Evolutionary conservation across 1,140 invertebrate species (phyloP).

Genomic region (Drosophila lacteicornis): DNA sequence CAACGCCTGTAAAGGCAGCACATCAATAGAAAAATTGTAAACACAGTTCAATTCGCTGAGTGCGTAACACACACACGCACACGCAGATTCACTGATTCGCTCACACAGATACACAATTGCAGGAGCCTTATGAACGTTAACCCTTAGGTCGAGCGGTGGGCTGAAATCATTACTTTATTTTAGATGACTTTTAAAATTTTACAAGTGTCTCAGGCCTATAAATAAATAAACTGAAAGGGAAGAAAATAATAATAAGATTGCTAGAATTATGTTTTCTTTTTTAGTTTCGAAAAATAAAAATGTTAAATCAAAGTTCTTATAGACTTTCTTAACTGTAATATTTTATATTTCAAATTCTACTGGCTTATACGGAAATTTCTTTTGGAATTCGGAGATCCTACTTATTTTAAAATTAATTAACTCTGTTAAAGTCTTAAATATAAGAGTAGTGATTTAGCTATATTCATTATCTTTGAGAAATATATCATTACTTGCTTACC

Average conservation of each 20-base stretch:
- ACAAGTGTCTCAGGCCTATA: background rate
- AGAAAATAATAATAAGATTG: background rate
- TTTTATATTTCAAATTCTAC: too few species aligned
- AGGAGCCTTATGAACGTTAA: conserved; percentile 42
- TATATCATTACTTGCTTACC: background rate
- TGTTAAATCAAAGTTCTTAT: too few species aligned
- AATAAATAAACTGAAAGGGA: background rate
- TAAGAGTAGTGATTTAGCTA: too few species aligned
- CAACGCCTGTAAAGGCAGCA: conserved; percentile 31
- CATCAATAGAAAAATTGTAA: conserved; percentile 81
- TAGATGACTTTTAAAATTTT: background rate
- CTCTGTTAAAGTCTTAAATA: too few species aligned
- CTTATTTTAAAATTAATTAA: too few species aligned
- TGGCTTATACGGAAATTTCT: too few species aligned
- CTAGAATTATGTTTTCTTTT: too few species aligned
- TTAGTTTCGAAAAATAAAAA: too few species aligned
- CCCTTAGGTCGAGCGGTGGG: conserved; percentile 18
- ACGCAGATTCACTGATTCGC: conserved; percentile 2
- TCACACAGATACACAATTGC: conserved; percentile 16
- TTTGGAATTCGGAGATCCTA: too few species aligned
- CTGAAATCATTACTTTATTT: background rate
- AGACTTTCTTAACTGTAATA: too few species aligned
- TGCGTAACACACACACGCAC: conserved; percentile 42
- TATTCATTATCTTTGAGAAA: too few species aligned
- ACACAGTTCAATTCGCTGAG: conserved; percentile 66